A percentile compares a stretch with the other conserved stretches of the same genome.
These are phyloP conservation scores for Aphelinus certus DNA, from an alignment of 1,140 invertebrate genomes.

Conservation along the genomic window DNA sequence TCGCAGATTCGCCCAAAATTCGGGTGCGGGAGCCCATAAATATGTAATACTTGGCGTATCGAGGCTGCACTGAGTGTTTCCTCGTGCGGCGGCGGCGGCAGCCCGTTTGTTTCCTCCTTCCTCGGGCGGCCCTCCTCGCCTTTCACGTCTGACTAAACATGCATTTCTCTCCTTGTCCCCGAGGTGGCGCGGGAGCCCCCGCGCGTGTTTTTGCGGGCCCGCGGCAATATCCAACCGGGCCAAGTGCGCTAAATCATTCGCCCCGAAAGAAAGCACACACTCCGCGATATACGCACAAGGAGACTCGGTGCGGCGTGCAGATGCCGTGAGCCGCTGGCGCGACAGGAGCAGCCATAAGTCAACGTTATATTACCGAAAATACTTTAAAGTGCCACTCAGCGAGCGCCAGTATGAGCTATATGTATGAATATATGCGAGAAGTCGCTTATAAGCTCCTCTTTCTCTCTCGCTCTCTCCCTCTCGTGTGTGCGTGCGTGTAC, in stretches of 20 bases:
- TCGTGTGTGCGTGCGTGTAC: no score
- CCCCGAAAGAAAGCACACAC: constrained; percentile 64
- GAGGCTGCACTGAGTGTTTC: constrained; percentile 38
- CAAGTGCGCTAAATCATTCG: constrained; percentile 63
- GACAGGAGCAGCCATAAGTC: constrained; percentile 59
- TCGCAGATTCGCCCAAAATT: constrained; percentile 62
- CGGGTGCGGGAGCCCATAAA: constrained; percentile 63
- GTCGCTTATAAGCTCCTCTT: constrained; percentile 29
- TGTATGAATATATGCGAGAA: not conserved
- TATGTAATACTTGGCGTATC: constrained; percentile 64
- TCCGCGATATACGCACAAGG: constrained; percentile 34
- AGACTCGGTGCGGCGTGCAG: not conserved
- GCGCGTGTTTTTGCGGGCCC: constrained; percentile 48
- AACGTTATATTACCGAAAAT: constrained; percentile 65
- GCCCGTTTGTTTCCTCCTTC: constrained; percentile 36
- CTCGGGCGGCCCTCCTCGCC: constrained; percentile 1
- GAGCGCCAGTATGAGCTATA: constrained; percentile 8
- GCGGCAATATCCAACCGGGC: constrained; percentile 42
- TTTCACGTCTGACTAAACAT: constrained; percentile 40
- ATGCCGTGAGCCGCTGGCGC: no score
- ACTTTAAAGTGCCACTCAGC: constrained; percentile 63
- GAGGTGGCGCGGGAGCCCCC: constrained; percentile 50
- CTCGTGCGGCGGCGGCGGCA: constrained; percentile 1
- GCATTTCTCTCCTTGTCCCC: constrained; percentile 35
- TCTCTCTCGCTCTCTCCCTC: no score